These are phyloP conservation scores for Enteromius mattozi DNA, from an alignment of 2,797 vertebrate genomes.

Conservation along the genomic window DNA sequence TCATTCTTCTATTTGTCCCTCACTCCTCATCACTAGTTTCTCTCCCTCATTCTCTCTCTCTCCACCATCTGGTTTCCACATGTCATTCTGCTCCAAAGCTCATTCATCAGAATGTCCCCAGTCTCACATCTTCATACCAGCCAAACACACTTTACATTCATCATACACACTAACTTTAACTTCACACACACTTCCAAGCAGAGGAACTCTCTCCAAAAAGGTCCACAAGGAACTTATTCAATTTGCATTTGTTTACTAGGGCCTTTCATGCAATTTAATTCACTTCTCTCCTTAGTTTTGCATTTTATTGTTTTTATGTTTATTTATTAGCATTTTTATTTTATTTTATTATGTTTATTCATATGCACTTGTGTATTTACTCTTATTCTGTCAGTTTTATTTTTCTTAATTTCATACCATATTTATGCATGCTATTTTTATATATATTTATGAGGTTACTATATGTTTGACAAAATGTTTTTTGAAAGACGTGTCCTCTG, in stretches of 20 bases:
- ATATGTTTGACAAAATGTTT: not conserved
- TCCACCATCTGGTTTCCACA: constrained; percentile 66
- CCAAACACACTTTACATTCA: constrained; percentile 19
- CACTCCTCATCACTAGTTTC: constrained; percentile 16
- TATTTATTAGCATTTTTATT: not conserved
- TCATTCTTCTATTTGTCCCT: constrained; percentile 19
- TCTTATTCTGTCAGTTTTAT: not conserved
- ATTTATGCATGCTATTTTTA: not conserved
- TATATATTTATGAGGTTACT: not conserved
- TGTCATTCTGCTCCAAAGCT: constrained; percentile 57
- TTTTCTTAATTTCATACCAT: not conserved
- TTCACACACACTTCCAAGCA: constrained; percentile 11
- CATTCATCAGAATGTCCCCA: constrained; percentile 63
- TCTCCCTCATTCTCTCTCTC: constrained; percentile 26
- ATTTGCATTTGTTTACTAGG: not conserved
- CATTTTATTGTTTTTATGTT: not conserved
- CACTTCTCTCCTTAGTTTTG: not conserved
- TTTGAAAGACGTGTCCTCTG: not conserved
- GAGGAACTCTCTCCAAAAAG: not conserved
- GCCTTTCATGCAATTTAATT: not conserved
- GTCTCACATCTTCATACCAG: constrained; percentile 25
- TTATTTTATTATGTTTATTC: not conserved
- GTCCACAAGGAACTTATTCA: not conserved
- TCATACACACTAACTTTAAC: constrained; percentile 34
- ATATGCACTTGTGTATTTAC: not conserved